Base-by-base conservation (phyloP, 2,888 invertebrate genomes). In the Epicampocera succincta region DNA sequence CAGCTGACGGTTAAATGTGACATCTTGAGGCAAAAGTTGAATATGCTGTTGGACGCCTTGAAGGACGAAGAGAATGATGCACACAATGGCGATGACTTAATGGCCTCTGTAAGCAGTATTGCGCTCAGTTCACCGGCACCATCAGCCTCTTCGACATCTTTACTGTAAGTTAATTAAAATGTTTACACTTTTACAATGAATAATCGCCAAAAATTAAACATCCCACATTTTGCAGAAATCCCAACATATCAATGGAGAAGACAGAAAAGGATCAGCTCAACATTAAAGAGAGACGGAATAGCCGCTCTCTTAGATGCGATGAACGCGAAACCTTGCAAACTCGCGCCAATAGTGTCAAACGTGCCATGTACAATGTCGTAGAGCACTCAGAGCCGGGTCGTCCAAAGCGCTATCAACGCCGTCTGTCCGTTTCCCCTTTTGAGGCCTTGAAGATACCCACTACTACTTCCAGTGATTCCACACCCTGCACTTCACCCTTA, bases 281-380 rank as follows among this genome's bases (percentile, higher is more conserved):
- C 85, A 84, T 90, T 0, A 92, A 92, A 79, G 91, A 91, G 68
- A 87, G 90, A 13, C 87, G 89, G 12, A 89, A 87, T 6, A 91
- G 90, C 58, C 89, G 91, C 1, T 87, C 88, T 0, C 80, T 92
- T 29, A 90, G 92, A 73, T 92, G 93, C 79, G 91, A 91, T 81
- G 93, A 93, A 83, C 93, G 92, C 84, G 93, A 94, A 84, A 92
- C 92, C 15, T 88, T 94, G 40, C 92, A 93, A 83, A 91, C 92
- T 74, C 92, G 96, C 68, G 96, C 96, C 17, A 96, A 96, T 88
- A 96, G 96, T 90, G 92, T 97, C 83, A 96, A 96, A 90, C 94
- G 95, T 87, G 96, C 96, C 21, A 94, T 97, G 79, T 92, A 95
- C 82, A 95, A 94, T 89, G 93, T 97, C 48, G 94, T 96, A 61